Evolutionary conservation across 2,113 vertebrate species (phyloP).

Genomic region (Rhea americana): DNA sequence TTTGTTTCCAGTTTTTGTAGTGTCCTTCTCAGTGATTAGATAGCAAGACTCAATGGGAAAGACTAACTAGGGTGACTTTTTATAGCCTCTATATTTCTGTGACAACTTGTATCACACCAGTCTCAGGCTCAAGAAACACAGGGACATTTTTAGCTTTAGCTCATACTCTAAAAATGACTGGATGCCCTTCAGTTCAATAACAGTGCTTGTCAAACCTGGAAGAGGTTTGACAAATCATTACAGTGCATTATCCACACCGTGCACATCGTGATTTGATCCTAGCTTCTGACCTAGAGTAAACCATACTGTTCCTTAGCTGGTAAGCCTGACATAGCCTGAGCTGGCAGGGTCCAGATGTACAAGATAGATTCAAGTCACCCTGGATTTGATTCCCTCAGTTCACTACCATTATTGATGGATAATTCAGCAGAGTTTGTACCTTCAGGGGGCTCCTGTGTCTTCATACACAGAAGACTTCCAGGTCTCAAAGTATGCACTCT

Average conservation of each 20-base stretch:
- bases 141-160: background rate
- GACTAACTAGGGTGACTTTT: background rate
- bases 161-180: background rate
- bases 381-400: background rate
- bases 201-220: background rate
- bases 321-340: background rate
- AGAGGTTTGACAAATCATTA: background rate
- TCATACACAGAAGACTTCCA: background rate
- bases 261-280: background rate
- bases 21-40: background rate
- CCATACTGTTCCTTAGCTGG: accelerated
- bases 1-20: background rate
- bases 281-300: background rate
- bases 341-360: background rate
- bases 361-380: background rate
- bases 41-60: background rate
- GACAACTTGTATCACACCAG: background rate
- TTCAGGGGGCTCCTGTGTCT: background rate
- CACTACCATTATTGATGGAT: background rate
- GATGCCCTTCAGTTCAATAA: background rate
- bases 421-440: background rate
- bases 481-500: background rate
- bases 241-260: background rate
- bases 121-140: background rate
- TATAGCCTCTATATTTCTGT: constrained; percentile 16